A percentile compares a stretch with the other conserved stretches of the same genome.
Evolutionary conservation across 1,140 invertebrate genomes (phyloP).

Genomic region (Apis florea): DNA sequence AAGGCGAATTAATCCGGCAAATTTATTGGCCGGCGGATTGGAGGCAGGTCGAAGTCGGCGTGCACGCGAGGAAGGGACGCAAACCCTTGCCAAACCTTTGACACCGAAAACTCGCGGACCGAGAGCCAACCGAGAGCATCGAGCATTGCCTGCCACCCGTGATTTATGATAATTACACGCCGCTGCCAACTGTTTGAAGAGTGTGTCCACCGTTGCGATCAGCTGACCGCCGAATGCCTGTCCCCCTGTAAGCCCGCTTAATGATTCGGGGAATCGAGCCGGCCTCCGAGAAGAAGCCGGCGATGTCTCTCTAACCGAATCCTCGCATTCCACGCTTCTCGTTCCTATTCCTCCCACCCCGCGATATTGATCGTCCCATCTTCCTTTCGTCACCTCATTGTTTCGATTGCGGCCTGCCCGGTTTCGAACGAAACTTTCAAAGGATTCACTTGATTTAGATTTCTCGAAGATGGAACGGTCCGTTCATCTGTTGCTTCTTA

Average conservation of each 20-base stretch:
- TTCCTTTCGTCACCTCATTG: background rate
- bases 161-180: constrained; percentile 75
- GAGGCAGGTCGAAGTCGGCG: constrained; percentile 43
- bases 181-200: constrained; percentile 70
- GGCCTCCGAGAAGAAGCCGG: constrained; percentile 25
- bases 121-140: background rate
- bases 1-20: constrained; percentile 77
- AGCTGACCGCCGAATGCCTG: constrained; percentile 62
- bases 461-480: too few species aligned
- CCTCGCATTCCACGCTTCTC: background rate
- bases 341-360: background rate
- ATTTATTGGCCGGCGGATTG: constrained; percentile 73
- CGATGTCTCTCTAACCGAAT: constrained; percentile 12
- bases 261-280: constrained; percentile 70
- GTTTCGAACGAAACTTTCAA: too few species aligned
- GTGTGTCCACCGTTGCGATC: constrained; percentile 72
- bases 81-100: constrained; percentile 47
- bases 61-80: constrained; percentile 5
- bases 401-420: background rate
- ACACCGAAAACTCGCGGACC: constrained; percentile 23
- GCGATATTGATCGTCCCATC: background rate
- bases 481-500: too few species aligned
- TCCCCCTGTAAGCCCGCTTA: constrained; percentile 37
- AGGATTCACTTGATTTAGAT: too few species aligned
- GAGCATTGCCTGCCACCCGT: constrained; percentile 41